Base-by-base conservation (phyloP, 2,888 invertebrate species). In the Mantis religiosa region DNA sequence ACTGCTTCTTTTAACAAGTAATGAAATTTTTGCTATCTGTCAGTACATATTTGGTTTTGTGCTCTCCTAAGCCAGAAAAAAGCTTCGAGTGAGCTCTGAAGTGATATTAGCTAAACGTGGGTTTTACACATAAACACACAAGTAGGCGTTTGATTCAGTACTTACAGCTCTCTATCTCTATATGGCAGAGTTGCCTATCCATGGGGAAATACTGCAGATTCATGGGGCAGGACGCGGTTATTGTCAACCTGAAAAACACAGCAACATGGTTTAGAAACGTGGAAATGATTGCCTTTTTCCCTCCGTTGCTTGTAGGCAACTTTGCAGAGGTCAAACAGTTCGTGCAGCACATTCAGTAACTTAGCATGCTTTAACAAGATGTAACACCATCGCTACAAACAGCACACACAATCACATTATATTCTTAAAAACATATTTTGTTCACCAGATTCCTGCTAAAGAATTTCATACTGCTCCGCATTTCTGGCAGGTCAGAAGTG, bases 151-250 rank as follows among this genome's bases (percentile, higher is more conserved):
- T 93, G 92, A 93, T 71, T 87, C 82, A 27, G 28, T 96, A 98
- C 98, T 98, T 97, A 98, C 98, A 98, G 95, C 98, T 98, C 96
- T 98, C 98, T 92, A 98, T 98, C 95, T 98, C 98, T 93, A 98
- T 97, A 93, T 98, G 97, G 94, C 98, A 98, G 91, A 98, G 94
- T 93, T 98, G 98, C 91, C 98, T 96, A 93, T 98, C 98, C 98
- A 98, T 98, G 82, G 98, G 98, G 93, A 98, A 98, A 94, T 98
- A 98, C 93, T 98, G 98, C 87, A 98, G 96, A 93, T 98, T 97
- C 98, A 98, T 98, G 89, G 98, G 98, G 94, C 98, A 98, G 91
- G 98, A 98, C 91, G 98, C 98, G 91, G 98, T 98, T 92, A 98
- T 98, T 91, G 98, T 98, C 94, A 98, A 96, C 93, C 98, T 98